These are phyloP conservation scores for Urophycis tenuis DNA, from an alignment of 2,797 vertebrate species.

Conservation along the genomic window DNA sequence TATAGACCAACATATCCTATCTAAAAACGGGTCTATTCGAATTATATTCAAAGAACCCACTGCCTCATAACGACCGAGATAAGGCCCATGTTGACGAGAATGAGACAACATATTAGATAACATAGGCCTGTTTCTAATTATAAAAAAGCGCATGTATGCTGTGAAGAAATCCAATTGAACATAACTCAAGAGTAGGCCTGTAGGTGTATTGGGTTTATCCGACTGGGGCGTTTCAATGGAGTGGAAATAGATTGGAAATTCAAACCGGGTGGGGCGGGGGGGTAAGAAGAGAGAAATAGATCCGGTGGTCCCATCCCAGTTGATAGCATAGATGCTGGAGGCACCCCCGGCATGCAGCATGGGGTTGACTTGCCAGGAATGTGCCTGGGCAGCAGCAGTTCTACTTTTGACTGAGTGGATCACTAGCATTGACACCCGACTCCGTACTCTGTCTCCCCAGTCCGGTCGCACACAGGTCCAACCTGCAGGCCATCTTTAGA, in stretches of 20 bases:
- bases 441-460: slow-evolving; percentile 35
- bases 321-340: slow-evolving; percentile 23
- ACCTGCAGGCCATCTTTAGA: slow-evolving; percentile 58
- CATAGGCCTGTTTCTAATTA: background rate
- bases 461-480: background rate
- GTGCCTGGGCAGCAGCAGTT: slow-evolving; percentile 52
- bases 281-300: background rate
- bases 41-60: background rate
- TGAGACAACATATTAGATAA: no score
- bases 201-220: background rate
- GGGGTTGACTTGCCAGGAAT: slow-evolving; percentile 61
- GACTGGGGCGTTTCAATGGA: background rate
- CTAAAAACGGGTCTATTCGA: background rate
- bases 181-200: background rate
- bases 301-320: background rate
- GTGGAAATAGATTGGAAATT: background rate
- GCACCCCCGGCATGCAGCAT: slow-evolving; percentile 38
- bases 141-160: background rate
- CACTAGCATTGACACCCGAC: slow-evolving; percentile 51
- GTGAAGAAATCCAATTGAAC: background rate
- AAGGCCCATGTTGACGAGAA: no score
- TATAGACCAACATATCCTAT: background rate
- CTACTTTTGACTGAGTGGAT: slow-evolving; percentile 38
- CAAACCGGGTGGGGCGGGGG: background rate
- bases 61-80: background rate